These are phyloP conservation scores for Bombycilla garrulus DNA, from an alignment of 2,113 vertebrate genomes.

Conservation along the genomic window DNA sequence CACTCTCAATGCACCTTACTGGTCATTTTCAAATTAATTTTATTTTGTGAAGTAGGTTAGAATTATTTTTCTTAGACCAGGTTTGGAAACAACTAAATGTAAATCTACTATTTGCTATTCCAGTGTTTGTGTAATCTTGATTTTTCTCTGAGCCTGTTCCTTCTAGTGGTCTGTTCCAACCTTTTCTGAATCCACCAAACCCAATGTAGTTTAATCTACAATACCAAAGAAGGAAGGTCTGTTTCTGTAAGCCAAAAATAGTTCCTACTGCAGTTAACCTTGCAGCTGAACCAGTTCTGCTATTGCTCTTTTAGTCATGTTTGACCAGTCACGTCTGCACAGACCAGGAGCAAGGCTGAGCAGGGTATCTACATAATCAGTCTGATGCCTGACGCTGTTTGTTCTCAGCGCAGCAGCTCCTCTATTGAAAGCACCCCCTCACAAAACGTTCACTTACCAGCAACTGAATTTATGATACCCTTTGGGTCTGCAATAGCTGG, in stretches of 20 bases:
- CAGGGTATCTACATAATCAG: background rate
- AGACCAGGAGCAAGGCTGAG: background rate
- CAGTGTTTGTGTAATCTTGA: background rate
- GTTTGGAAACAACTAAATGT: background rate
- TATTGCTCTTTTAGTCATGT: background rate
- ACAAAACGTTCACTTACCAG: background rate
- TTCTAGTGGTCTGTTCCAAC: background rate
- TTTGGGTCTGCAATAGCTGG: background rate
- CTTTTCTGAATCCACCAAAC: background rate
- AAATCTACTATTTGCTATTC: background rate
- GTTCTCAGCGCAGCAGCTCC: background rate
- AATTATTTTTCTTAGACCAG: background rate
- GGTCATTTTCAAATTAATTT: background rate
- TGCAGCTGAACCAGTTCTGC: background rate
- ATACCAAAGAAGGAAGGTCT: slow-evolving; percentile 5
- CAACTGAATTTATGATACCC: background rate
- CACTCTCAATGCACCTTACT: background rate
- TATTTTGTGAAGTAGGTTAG: background rate
- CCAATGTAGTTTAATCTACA: background rate
- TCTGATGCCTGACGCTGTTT: background rate
- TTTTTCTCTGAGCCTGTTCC: background rate
- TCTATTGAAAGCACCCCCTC: background rate
- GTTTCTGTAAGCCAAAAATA: background rate
- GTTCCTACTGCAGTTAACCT: background rate
- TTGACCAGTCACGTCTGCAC: background rate